Evolutionary conservation across 2,113 vertebrate species (phyloP).

Genomic region (Triplophysa siluroides): DNA sequence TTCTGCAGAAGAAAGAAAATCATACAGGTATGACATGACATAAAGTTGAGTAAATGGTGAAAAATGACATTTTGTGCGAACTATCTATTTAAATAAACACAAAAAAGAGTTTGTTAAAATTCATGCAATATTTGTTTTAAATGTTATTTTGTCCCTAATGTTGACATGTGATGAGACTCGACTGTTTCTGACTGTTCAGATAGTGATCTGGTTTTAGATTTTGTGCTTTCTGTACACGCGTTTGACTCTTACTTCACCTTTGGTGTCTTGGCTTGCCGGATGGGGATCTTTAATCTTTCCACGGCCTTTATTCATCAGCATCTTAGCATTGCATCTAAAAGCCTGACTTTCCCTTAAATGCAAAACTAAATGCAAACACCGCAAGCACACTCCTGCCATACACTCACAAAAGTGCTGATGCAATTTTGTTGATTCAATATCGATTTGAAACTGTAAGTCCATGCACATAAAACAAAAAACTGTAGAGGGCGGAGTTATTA

Average conservation of each 20-base stretch:
- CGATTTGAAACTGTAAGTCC: no score
- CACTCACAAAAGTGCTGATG: no score
- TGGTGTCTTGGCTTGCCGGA: constrained; percentile 19
- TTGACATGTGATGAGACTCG: not conserved
- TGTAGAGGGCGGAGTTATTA: not conserved
- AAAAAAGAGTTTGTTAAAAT: not conserved
- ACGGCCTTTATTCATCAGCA: not conserved
- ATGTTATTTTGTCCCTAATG: not conserved
- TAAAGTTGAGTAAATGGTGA: no score
- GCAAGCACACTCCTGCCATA: no score
- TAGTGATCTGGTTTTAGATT: not conserved
- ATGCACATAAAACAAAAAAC: no score
- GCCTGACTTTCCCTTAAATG: not conserved
- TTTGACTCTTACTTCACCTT: not conserved
- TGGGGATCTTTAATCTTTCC: constrained; percentile 16
- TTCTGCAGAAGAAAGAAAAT: no score
- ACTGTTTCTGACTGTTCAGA: not conserved
- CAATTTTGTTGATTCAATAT: no score
- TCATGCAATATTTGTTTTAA: not conserved
- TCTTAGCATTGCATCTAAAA: constrained; percentile 23
- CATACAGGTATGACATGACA: no score
- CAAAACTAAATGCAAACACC: no score
- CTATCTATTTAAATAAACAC: not conserved
- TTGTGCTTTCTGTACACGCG: constrained; percentile 12
- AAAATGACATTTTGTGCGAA: no score